A percentile compares a stretch with the other conserved stretches of the same genome.
These are phyloP conservation scores for Notoglanidium macrostoma DNA, from an alignment of 2,797 vertebrate genomes.

Conservation along the genomic window DNA sequence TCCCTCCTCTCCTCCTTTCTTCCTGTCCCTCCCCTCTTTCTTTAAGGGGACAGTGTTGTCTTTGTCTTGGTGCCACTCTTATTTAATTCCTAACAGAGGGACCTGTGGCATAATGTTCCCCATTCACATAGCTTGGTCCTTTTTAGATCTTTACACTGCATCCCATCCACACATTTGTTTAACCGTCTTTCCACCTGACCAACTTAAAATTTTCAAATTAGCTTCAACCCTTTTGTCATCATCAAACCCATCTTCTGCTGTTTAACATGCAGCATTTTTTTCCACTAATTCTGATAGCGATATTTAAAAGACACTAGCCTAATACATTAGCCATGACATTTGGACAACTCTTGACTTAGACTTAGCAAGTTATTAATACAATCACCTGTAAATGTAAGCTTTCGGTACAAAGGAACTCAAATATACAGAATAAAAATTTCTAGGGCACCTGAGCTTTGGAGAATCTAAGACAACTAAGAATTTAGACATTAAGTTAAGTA, in stretches of 20 bases:
- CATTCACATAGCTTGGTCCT: conserved; percentile 55
- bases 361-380: neutral
- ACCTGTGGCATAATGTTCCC: conserved; percentile 58
- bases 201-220: neutral
- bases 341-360: neutral
- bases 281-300: neutral
- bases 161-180: neutral
- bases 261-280: neutral
- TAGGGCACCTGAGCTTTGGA: neutral
- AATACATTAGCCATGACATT: neutral
- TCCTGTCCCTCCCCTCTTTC: conserved; percentile 39
- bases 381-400: neutral
- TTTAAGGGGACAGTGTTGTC: conserved; percentile 61
- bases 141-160: conserved; percentile 55
- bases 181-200: neutral
- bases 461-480: neutral
- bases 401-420: neutral
- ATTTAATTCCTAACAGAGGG: conserved; percentile 60
- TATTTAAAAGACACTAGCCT: neutral
- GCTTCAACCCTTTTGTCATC: neutral
- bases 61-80: conserved; percentile 64
- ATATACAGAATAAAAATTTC: neutral
- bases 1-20: conserved; percentile 29
- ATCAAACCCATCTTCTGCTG: neutral
- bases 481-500: neutral